Percentiles rank a stretch among this genome's conserved stretches.
These are phyloP conservation scores for Hepsetus odoe DNA, from an alignment of 2,113 vertebrate species.

Conservation along the genomic window DNA sequence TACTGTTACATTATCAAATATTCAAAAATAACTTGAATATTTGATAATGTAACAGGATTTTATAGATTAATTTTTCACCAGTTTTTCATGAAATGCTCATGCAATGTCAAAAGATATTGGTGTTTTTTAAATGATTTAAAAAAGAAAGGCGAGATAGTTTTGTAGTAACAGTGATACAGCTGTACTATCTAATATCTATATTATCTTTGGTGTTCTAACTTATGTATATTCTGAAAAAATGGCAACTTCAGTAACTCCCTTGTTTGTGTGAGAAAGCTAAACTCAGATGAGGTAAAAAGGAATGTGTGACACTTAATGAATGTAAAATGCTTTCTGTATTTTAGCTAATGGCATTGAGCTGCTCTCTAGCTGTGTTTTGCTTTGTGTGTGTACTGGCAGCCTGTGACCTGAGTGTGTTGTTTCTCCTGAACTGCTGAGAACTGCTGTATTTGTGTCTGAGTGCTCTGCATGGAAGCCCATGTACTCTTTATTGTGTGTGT, in stretches of 20 bases:
- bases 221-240: not conserved
- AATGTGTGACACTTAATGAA: not conserved
- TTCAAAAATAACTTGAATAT: not conserved
- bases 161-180: too few relatives aligned
- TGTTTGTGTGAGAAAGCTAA: not conserved
- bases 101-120: too few relatives aligned
- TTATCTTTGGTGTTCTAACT: not conserved
- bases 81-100: too few relatives aligned
- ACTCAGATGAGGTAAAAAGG: not conserved
- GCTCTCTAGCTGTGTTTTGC: slow-evolving; percentile 13
- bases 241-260: not conserved
- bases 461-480: not conserved
- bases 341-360: not conserved
- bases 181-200: not conserved
- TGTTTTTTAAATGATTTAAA: not conserved
- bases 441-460: not conserved
- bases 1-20: too few relatives aligned
- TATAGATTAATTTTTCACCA: not conserved
- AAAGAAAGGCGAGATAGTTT: too few relatives aligned
- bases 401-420: not conserved
- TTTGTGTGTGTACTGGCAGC: not conserved
- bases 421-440: not conserved
- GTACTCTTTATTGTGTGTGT: not conserved
- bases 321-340: not conserved
- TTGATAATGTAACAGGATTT: not conserved